phyloP scores from a whole-genome alignment of 2,888 invertebrate species.

The Nysson spinosus region DNA sequence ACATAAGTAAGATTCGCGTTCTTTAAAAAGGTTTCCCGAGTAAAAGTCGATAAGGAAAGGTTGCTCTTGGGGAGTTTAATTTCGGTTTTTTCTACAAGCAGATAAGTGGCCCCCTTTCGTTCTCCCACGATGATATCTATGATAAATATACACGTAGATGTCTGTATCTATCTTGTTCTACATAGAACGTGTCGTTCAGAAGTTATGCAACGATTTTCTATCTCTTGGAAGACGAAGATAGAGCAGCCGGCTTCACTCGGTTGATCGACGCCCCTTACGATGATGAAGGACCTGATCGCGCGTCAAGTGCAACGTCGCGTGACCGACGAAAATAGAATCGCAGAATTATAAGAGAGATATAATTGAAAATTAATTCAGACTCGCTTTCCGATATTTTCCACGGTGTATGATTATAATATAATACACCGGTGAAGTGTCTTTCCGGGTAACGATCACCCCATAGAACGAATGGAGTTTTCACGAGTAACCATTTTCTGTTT shows the following conservation, averaged over 20 bases:
- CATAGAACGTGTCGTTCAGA: constrained; percentile 17
- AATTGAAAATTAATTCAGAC: constrained; percentile 55
- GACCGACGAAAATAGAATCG: constrained; percentile 46
- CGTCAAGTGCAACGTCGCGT: constrained; percentile 55
- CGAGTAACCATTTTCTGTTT: too few relatives aligned
- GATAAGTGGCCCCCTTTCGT: background rate
- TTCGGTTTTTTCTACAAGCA: background rate
- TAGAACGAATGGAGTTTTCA: too few relatives aligned
- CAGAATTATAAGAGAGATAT: constrained; percentile 35
- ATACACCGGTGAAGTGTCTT: too few relatives aligned
- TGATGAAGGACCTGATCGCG: constrained; percentile 43
- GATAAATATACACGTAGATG: constrained; percentile 14
- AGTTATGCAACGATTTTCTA: constrained; percentile 30
- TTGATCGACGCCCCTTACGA: constrained; percentile 13
- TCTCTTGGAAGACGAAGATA: background rate
- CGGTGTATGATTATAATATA: background rate
- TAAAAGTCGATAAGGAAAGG: too few relatives aligned
- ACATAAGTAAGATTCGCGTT: too few relatives aligned
- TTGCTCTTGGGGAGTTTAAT: background rate
- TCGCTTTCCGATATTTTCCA: constrained; percentile 25
- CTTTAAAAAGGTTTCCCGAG: too few relatives aligned
- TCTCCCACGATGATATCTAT: background rate
- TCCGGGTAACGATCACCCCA: too few relatives aligned
- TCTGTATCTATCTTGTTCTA: constrained; percentile 14
- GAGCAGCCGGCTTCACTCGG: constrained; percentile 8